phyloP scores from a whole-genome alignment of 2,797 vertebrate species.

The Cyclura pinguis region DNA sequence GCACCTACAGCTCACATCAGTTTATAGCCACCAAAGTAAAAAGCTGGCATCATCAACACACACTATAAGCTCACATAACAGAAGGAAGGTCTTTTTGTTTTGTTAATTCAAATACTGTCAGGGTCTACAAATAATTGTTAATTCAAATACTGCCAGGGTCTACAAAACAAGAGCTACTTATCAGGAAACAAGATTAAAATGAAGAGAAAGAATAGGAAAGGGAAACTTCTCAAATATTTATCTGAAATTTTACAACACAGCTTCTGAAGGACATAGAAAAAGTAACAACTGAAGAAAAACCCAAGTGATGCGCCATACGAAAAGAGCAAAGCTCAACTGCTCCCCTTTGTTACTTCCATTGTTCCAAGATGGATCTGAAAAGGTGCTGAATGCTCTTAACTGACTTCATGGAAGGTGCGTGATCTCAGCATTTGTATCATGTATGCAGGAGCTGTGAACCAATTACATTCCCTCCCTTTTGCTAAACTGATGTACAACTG shows the following conservation, averaged over 20 bases:
- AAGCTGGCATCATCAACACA: background rate
- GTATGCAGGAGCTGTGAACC: background rate
- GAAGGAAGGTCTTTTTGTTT: conserved; percentile 9
- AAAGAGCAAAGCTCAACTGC: conserved; percentile 61
- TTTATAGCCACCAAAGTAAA: background rate
- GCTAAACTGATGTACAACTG: background rate
- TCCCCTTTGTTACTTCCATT: conserved; percentile 44
- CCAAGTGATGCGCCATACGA: background rate
- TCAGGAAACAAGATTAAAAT: conserved; percentile 53
- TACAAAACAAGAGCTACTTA: background rate
- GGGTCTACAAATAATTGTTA: too few relatives aligned
- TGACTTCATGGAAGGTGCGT: background rate
- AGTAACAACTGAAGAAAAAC: background rate
- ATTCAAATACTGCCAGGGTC: conserved; percentile 6
- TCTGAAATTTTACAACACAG: background rate
- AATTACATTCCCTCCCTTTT: background rate
- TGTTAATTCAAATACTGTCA: conserved; percentile 4
- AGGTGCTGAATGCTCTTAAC: conserved; percentile 15
- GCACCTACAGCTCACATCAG: background rate
- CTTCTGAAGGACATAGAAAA: background rate
- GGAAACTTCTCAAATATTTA: conserved; percentile 55
- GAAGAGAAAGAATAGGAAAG: conserved; percentile 39
- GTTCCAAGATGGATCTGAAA: conserved; percentile 41
- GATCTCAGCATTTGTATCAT: background rate
- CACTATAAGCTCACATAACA: background rate